Evolutionary conservation across 1,140 invertebrate species (phyloP).

Genomic region (Neotoxoptera formosana): DNA sequence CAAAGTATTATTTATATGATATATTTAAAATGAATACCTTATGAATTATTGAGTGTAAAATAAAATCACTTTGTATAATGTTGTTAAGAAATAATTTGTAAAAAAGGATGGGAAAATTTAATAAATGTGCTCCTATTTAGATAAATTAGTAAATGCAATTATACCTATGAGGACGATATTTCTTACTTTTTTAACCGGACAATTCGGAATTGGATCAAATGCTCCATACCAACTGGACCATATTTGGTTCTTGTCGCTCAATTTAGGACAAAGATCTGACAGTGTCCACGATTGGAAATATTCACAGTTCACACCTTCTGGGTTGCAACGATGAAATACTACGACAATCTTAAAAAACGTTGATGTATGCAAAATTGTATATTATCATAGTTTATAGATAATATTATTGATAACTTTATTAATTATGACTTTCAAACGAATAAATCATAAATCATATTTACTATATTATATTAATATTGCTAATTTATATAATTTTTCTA

Average conservation of each 20-base stretch:
- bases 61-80: background rate
- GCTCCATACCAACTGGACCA: slow-evolving; percentile 12
- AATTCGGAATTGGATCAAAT: background rate
- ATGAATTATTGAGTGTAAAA: no score
- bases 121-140: background rate
- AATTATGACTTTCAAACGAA: no score
- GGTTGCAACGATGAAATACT: slow-evolving; percentile 40
- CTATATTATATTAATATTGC: background rate
- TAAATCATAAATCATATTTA: background rate
- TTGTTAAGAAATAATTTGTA: background rate
- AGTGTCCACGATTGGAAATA: slow-evolving; percentile 49
- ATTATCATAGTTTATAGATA: background rate
- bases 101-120: no score
- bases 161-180: background rate
- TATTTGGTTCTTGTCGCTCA: slow-evolving; percentile 29
- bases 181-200: slow-evolving; percentile 51
- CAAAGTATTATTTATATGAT: no score
- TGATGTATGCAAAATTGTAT: background rate
- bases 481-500: background rate
- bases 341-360: background rate
- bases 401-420: no score
- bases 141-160: background rate
- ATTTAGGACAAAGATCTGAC: background rate
- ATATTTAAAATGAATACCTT: no score
- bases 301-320: slow-evolving; percentile 45